Base-by-base conservation (phyloP, 2,797 vertebrate species). In the Ibycter americanus region DNA sequence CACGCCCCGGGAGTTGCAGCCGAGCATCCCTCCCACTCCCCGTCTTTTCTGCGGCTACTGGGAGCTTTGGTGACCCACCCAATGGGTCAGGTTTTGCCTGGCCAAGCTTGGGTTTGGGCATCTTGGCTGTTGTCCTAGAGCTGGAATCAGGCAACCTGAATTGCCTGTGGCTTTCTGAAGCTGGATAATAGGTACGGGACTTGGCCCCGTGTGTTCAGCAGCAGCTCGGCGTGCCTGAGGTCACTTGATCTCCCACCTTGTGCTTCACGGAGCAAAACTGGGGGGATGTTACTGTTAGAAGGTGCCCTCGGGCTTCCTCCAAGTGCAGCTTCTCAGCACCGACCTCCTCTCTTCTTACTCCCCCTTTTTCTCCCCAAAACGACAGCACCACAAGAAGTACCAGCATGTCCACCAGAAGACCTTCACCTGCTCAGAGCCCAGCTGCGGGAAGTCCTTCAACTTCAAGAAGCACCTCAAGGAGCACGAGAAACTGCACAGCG, bases 391-490 rank as follows among this genome's bases (percentile, higher is more conserved):
- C 85, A 98, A 95, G 96, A 99, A 98, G 80, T 99, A 99, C 92
- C 98, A 99, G 86, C 98, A 98, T 10, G 94, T 98, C 87, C 98
- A 99, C 79, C 98, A 98, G 97, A 98, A 98, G 89, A 98, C 98
- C 10, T 99, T 99, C 91, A 87, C 96, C 74, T 99, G 98, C 93
- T 98, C 98, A 0, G 97, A 98, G 59, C 97, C 98, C 4, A 95
- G 96, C n/a, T 98, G 98, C 3, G 95, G 98, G 20, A 99, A 98
- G 47, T 98, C 98, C 86, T 98, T 99, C 98, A 99, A 98, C 97
- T 98, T 97, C 67, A 98, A 98, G 94, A 98, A 98, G 68, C 98
- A 99, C 89, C 97, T 99, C 78, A 99, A 98, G 93, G 98, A 99
- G 36, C 99, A 99, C 0, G 97, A 98, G 94, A 99, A 99, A 52